Evolutionary conservation across 2,888 invertebrate species (phyloP), one percentile per base, ranked within the genome.

Genomic region (Augochlorella aurata): DNA sequence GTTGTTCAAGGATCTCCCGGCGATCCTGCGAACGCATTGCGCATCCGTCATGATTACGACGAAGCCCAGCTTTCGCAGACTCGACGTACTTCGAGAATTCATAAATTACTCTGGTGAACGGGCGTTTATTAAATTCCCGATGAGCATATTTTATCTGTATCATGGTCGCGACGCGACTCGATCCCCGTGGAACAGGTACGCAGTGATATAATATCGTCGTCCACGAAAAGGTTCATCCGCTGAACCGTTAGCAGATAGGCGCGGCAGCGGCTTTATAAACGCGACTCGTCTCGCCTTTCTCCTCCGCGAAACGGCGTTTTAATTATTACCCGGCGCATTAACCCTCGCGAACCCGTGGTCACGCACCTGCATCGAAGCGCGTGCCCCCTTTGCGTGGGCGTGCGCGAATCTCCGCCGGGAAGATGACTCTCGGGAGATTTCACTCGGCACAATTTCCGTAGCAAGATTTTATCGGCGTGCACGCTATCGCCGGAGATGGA

Each of bases 261-360:
- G 85, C 87, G 87, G 85, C 88, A 71, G 75, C 68, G 82, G 14
- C 71, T 88, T 82, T 80, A 85, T 74, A 81, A 87, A 80, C 87
- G 81, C 76, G 76, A 58, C 78, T 71, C 82, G 77, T 86, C 82
- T 82, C 79, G 77, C 85, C 83, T 88, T 88, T 87, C 88, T 86
- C 86, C 79, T 77, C 67, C 71, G 75, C 75, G 83, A 88, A 88
- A 88, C 80, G 83, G 88, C 88, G 88, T 88, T 89, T 89, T 88
- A 88, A 88, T 88, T 88, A 88, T 88, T 88, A 85, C 86, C 77
- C 82, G 83, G 83, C 88, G 83, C 86, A 81, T 88, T 88, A 88
- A 89, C 88, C 88, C 88, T 76, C 65, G 79, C 86, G 85, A 88
- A 86, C 88, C 76, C 85, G 84, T 73, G 73, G 78, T 72, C 83